Evolutionary conservation across 2,888 invertebrate species (phyloP), one percentile per base, ranked within the genome.

Genomic region (Agrochola litura): DNA sequence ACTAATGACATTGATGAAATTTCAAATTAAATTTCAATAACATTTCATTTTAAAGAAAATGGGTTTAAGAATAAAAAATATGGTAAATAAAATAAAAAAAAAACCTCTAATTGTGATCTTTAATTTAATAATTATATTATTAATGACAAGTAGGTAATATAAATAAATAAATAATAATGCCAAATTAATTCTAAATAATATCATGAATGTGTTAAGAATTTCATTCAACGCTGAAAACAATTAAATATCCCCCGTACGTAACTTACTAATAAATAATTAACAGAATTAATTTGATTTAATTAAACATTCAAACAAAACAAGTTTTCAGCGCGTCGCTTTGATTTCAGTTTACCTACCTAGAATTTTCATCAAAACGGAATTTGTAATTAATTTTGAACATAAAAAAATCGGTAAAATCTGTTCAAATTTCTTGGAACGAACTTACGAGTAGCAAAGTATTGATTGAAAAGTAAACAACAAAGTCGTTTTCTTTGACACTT

Each of bases 351-450:
- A 56, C 56, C 25, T 46, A 30, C 66, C 25, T 52, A 30, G 30
- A 73, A 73, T 54, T 58, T 66, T 52, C 16, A 3, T 54, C 10
- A 63, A 46, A 84, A 63, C 37, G 30, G 54, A 84, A 52, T 73
- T 70, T 16, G n/a, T 79, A 79, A 79, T 84, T 79, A 73, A 79
- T 63, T 63, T 41, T n/a, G 43, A 52, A 70, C 61, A 49, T 41
- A 6, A 25, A 4, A 25, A 80, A 67, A 64, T 79, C 16, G 22
- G 10, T 19, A 0, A 69, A 75, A 80, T 52, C 30, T 75, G 52
- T 63, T 71, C 30, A 69, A 12, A 5, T 72, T 70, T 67, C 63
- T 54, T 80, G 49, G 37, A 60, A 64, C 30, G 16, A 71, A 80
- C 30, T 49, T 30, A 43, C 3, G 12, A 64, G 41, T 43, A 5